Conservation (phyloP, 2,888 invertebrate genomes). For the Tricholauxania praeusta region DNA sequence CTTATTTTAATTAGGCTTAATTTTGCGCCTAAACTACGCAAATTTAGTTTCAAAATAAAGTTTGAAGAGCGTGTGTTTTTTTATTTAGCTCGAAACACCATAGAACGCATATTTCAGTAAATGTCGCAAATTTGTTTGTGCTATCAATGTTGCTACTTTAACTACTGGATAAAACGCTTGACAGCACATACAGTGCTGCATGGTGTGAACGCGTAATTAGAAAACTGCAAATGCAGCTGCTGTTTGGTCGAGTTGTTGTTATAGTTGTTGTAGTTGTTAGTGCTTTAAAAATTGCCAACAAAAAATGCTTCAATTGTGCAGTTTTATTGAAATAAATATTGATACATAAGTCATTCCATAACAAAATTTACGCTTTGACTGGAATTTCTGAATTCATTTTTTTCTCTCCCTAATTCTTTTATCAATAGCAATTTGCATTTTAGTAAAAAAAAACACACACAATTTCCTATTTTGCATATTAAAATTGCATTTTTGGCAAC, state of each 20-base stretch:
- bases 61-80: slow-evolving; percentile 1
- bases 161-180: not conserved
- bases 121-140: not conserved
- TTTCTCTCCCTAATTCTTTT: no score
- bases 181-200: not conserved
- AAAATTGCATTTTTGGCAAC: no score
- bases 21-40: slow-evolving; percentile 14
- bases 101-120: not conserved
- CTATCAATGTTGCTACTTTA: not conserved
- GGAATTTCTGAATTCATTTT: no score
- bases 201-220: slow-evolving; percentile 10
- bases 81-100: no score
- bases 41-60: slow-evolving; percentile 14
- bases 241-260: not conserved
- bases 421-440: no score
- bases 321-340: no score
- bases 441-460: no score
- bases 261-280: slow-evolving; percentile 7
- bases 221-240: slow-evolving; percentile 19
- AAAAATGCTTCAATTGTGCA: no score
- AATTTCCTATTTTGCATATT: no score
- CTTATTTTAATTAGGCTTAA: slow-evolving; percentile 26
- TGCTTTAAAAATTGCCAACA: no score
- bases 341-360: no score
- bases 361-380: no score